Base-by-base conservation (phyloP, 2,888 invertebrate genomes). In the Suillia variegata region DNA sequence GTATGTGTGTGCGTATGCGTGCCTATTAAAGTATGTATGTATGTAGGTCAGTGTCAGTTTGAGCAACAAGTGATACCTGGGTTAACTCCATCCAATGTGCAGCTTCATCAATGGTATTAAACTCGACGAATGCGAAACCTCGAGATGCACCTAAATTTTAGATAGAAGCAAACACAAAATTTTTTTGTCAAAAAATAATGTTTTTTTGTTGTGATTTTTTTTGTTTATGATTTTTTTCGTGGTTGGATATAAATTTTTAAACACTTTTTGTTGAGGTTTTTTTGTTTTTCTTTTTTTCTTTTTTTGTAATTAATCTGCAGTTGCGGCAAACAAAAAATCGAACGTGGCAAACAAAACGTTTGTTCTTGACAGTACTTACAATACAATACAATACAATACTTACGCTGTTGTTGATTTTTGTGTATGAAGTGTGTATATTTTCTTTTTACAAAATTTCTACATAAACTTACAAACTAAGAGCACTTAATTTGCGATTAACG, bases 81-180 rank as follows among this genome's bases (percentile, higher is more conserved):
- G 92, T 93, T 85, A 88, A 86, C 83, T 94, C 93, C 92, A 95
- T 94, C 93, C 94, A 94, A 82, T 88, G 88, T 82, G 88, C 88
- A 79, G 95, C 94, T 85, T 94, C 93, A 83, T 88, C 88, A 83
- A 91, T 87, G 83, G 90, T 89, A 84, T 89, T 87, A 89, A 96
- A 96, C 88, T 96, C 95, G 86, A 95, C 92, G 88, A 93, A 93
- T 82, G 91, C 93, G 87, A 93, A 92, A 81, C 92, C 92, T 81
- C 92, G 87, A 84, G 92, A 92, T 83, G 90, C 88, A 88, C 94
- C 94, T 93, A 89, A 94, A 94, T 86, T 87, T 84, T 78, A 82
- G 80, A 83, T 81, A 82, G 83, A 86, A 86, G 86, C 86, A 86
- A 86, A 86, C 85, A 87, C 81, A 81, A 82, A 81, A 81, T 80